Evolutionary conservation across 2,113 vertebrate genomes (phyloP).

Genomic region (Mionectes macconnelli): DNA sequence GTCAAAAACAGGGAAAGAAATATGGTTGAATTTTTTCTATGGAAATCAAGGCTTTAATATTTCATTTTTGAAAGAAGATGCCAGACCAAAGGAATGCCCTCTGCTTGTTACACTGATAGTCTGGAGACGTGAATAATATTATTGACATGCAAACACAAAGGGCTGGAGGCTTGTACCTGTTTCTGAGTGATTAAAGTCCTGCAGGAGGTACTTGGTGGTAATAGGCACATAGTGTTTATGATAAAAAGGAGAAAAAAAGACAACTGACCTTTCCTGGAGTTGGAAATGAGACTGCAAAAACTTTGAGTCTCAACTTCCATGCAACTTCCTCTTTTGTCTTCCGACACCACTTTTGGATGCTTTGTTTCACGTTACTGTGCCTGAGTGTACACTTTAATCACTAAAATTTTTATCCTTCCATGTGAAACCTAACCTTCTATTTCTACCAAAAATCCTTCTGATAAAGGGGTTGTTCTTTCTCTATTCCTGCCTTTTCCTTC

Average conservation of each 20-base stretch:
- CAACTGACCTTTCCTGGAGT: conserved; percentile 37
- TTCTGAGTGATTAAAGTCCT: conserved; percentile 45
- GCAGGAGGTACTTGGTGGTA: conserved; percentile 19
- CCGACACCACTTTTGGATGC: background rate
- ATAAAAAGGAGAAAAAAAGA: conserved; percentile 5
- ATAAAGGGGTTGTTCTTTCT: background rate
- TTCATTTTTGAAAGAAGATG: conserved; percentile 16
- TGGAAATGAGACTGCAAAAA: background rate
- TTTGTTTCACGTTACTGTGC: background rate
- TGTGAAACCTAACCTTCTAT: background rate
- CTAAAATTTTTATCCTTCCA: background rate
- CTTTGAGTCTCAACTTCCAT: background rate
- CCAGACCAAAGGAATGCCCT: conserved; percentile 31
- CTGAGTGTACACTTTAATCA: background rate
- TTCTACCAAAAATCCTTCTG: background rate
- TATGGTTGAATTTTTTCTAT: background rate
- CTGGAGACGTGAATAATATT: conserved; percentile 26
- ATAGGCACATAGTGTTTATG: background rate
- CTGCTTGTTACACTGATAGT: conserved; percentile 36
- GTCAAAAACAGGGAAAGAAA: background rate
- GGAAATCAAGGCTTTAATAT: conserved; percentile 34
- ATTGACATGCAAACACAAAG: conserved; percentile 42
- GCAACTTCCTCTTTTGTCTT: background rate
- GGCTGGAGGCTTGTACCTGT: conserved; percentile 23
- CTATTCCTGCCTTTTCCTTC: background rate